Percentiles rank a stretch among this genome's conserved stretches.
Evolutionary conservation across 2,797 vertebrate genomes (phyloP).

Genomic region (Sebastes oblongus): DNA sequence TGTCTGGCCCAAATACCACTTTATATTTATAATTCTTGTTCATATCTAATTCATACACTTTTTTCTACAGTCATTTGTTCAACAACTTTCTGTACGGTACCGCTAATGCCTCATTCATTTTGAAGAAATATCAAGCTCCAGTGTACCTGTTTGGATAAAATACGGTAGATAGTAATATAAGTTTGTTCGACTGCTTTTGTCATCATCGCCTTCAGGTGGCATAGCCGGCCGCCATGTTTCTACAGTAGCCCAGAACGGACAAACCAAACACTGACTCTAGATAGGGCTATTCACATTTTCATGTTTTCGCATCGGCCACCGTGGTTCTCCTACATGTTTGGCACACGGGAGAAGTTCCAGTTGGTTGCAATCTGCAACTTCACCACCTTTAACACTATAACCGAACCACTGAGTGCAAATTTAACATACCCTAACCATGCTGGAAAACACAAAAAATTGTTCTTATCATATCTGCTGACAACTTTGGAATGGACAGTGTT

Average conservation of each 20-base stretch:
- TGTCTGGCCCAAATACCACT: not conserved
- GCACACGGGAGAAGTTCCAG: not conserved
- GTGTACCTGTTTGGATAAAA: constrained; percentile 55
- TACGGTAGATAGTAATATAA: constrained; percentile 45
- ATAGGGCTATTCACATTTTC: not conserved
- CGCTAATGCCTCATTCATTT: constrained; percentile 35
- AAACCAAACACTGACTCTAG: not conserved
- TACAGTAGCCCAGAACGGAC: not conserved
- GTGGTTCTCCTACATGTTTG: not conserved
- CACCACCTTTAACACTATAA: not conserved
- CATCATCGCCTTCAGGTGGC: constrained; percentile 49
- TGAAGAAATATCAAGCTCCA: constrained; percentile 50
- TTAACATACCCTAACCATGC: not conserved
- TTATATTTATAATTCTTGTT: not conserved
- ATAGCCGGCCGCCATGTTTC: not conserved
- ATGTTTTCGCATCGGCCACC: not conserved
- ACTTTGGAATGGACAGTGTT: not conserved
- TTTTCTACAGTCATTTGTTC: constrained; percentile 9
- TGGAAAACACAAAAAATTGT: not conserved
- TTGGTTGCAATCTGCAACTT: not conserved
- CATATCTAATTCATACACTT: constrained; percentile 9
- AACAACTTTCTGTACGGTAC: constrained; percentile 24
- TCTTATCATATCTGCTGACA: not conserved
- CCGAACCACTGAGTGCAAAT: not conserved
- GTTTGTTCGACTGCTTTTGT: constrained; percentile 78